Base-by-base conservation (phyloP, 2,797 vertebrate genomes). In the Toxotes lorentzi region DNA sequence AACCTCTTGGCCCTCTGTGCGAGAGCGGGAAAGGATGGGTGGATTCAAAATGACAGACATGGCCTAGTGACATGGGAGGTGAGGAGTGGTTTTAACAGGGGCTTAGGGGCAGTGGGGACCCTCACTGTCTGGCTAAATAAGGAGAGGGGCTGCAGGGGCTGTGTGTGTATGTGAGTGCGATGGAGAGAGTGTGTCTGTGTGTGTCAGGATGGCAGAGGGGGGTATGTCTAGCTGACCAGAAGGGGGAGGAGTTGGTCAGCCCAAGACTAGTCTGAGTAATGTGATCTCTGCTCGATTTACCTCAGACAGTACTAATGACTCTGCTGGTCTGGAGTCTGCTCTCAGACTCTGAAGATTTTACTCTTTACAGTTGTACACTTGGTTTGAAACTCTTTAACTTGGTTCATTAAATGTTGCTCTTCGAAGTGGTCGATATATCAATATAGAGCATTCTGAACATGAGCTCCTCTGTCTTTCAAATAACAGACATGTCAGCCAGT, bases 1-100 rank as follows among this genome's bases (percentile, higher is more conserved):
- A 96, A 97, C 96, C 96, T 94, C 90, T 95, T 93, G 95, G 93
- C 94, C 94, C 74, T 88, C 87, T 83, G 86, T 79, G 93, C 84
- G 89, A 94, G 95, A 95, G 95, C 90, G 92, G 94, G 95, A 96
- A 95, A 95, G 94, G 94, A 89, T 93, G 94, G 93, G 89, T 21
- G 89, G 87, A 92, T 94, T 94, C 83, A 93, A 93, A 93, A 93
- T 92, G 90, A 94, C 93, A 95, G 94, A 94, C 91, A 85, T 85
- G 89, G 89, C 93, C 95, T 82, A 84, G 94, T 94, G 94, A 92
- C 92, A 92, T 74, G 72, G 86, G 87, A 91, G 90, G 91, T 88
- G 84, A 92, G 86, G 86, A 89, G 91, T 85, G 82, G 84, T 82
- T 91, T 86, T 81, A 91, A 88, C 90, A 81, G 88, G 86, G 86